Evolutionary conservation across 2,113 vertebrate species (phyloP).

Genomic region (Bufo gargarizans): DNA sequence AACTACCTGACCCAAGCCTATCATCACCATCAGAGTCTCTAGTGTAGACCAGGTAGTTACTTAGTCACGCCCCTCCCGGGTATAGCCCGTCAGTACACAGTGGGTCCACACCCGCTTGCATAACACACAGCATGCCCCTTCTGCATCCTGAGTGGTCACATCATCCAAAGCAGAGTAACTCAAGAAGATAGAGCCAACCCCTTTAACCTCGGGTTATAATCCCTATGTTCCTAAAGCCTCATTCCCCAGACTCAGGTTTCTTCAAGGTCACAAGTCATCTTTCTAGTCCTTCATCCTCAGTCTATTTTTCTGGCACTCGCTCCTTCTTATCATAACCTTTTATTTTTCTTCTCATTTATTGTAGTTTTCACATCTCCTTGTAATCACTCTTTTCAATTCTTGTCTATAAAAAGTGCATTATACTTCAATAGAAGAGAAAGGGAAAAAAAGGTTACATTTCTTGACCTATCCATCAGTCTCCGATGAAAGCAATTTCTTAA

Average conservation of each 20-base stretch:
- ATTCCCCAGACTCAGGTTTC: neutral
- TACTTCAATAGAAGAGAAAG: constrained; percentile 13
- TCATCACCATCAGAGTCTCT: no score
- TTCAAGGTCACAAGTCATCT: neutral
- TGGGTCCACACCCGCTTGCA: no score
- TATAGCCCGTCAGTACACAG: no score
- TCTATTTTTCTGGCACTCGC: neutral
- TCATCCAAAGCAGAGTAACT: no score
- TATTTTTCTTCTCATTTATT: neutral
- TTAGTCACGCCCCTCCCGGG: no score
- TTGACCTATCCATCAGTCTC: constrained; percentile 54
- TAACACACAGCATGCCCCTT: no score
- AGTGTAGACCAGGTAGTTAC: no score
- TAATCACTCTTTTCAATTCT: constrained; percentile 34
- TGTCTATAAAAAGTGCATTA: neutral
- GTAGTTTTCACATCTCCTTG: constrained; percentile 22
- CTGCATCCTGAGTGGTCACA: no score
- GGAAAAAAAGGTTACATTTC: constrained; percentile 21
- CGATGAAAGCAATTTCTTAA: constrained; percentile 61
- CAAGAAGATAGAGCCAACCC: neutral
- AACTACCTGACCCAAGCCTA: no score
- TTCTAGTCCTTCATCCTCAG: neutral
- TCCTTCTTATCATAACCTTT: constrained; percentile 19
- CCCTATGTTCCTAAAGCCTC: neutral
- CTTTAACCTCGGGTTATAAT: neutral